Base-by-base conservation (phyloP, 2,113 vertebrate genomes). In the Dunckerocampus dactyliophorus region DNA sequence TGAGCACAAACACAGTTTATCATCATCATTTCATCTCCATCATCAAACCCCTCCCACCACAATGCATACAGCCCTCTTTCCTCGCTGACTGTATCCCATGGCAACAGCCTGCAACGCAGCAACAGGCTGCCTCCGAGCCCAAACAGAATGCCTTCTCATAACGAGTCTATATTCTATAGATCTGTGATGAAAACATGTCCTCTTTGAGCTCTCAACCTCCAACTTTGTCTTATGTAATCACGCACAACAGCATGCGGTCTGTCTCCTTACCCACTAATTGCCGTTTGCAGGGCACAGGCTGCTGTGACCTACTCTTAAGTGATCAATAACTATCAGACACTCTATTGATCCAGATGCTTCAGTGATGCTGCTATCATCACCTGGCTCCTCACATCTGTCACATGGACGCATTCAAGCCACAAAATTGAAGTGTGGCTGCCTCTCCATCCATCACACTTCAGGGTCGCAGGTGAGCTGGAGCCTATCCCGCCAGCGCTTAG, bases 91-190 rank as follows among this genome's bases (percentile, higher is more conserved):
- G 80, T 80, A 66, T 82, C 84, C 82, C 85, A 55, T 87, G 81
- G 85, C 85, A 87, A 88, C 87, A 69, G 63, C 67, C 67, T 69
- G 65, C 3, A 76, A 62, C 67, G 73, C 71, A 80, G 69, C 73
- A 81, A 88, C 71, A 77, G 72, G 77, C 79, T 15, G 52, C 76
- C 51, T 67, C 63, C 53, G 34, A 22, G 34, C 22, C 59, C 56
- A 21, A 64, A 53, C 46, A 74, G 58, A 62, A 62, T 68, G 48
- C 62, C 46, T 67, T 59, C 65, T 53, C 70, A 59, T 63, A 51
- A 48, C 45, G 48, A 3, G 1, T 57, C 48, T 50, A 58, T 7
- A 21, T 22, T 7, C 10, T 20, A 37, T 34, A 24, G 7, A 46
- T 42, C 34, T 45, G 8, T 8, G 14, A 9, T 16, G 8, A 15